Percentiles rank a stretch among this genome's conserved stretches.
Evolutionary conservation across 2,113 vertebrate species (phyloP).

Genomic region (Corythornis cristatus): DNA sequence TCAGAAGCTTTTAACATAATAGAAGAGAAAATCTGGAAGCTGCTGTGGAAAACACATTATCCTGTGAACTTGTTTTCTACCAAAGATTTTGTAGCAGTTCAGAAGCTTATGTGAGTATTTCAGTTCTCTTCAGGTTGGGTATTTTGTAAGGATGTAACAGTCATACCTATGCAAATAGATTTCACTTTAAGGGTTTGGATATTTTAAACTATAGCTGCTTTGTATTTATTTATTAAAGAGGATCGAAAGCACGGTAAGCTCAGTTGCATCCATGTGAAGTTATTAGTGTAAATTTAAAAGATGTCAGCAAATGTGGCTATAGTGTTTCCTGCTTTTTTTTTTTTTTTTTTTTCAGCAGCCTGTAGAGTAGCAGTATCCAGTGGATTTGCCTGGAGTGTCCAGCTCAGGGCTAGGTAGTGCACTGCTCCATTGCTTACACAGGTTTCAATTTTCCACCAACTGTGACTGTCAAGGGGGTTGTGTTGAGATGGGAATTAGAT

Average conservation of each 20-base stretch:
- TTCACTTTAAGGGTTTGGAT: neutral
- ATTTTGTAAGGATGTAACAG: neutral
- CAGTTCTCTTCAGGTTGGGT: neutral
- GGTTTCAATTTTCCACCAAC: neutral
- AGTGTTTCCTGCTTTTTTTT: neutral
- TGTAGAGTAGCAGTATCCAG: neutral
- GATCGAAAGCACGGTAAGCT: neutral
- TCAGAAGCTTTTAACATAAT: neutral
- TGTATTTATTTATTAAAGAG: neutral
- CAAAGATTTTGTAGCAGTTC: neutral
- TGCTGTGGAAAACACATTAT: neutral
- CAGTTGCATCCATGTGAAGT: neutral
- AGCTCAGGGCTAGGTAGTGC: neutral
- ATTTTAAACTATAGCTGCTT: neutral
- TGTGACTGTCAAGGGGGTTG: neutral
- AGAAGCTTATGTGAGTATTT: neutral
- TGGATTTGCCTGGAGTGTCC: neutral
- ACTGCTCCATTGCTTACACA: neutral
- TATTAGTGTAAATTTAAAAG: neutral
- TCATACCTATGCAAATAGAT: neutral
- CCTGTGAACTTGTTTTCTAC: neutral
- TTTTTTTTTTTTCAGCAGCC: neutral
- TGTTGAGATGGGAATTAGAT: neutral
- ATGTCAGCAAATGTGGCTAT: neutral
- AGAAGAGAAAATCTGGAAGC: neutral